Base-by-base conservation (phyloP, 2,888 invertebrate genomes). In the Theristus sp. region DNA sequence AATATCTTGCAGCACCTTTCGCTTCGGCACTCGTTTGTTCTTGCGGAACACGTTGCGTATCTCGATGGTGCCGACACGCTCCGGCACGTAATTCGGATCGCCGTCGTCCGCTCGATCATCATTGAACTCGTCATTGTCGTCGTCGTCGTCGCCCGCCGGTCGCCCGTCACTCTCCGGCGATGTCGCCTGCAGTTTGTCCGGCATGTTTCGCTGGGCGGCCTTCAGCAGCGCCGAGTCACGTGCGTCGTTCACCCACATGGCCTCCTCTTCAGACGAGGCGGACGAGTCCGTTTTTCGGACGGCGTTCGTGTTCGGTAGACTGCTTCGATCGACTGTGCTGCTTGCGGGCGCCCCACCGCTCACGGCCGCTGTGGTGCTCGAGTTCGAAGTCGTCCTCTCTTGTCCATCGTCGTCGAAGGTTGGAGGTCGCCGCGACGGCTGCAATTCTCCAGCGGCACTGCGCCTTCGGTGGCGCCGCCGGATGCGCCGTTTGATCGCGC, bases 21-120 rank as follows among this genome's bases (percentile, higher is more conserved):
- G 6, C 38, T 38, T 17, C 17, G 6, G 38, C 6, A 6, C 22
- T 17, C 25, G 38, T 17, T 38, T 38, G 10, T 55, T 27, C 27
- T 13, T 27, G 6, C 24, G 6, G 25, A 56, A 56, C 6, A 56
- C 56, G 6, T n/a, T 31, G 22, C 56, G 29, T 31, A 56, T 2
- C 3, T 56, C 29, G 2, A 56, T 29, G 17, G 2, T 30, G 30
- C 56, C 56, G 2, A 56, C 24, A 3, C 27, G 31, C 26, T 52
- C 29, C 29, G 53, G 63, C n/a, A 58, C 62, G 25, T 54, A 59
- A 56, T 56, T 31, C 29, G 54, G 54, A 27, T 38, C 38, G 17
- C 10, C 38, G 10, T 6, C 38, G 6, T 13, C 17, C 38, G 38
- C 6, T 38, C 17, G 38, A 17, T 38, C 38, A 13, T 38, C 38